These are phyloP conservation scores for Austrofundulus limnaeus DNA, from an alignment of 2,113 vertebrate species.

Conservation along the genomic window DNA sequence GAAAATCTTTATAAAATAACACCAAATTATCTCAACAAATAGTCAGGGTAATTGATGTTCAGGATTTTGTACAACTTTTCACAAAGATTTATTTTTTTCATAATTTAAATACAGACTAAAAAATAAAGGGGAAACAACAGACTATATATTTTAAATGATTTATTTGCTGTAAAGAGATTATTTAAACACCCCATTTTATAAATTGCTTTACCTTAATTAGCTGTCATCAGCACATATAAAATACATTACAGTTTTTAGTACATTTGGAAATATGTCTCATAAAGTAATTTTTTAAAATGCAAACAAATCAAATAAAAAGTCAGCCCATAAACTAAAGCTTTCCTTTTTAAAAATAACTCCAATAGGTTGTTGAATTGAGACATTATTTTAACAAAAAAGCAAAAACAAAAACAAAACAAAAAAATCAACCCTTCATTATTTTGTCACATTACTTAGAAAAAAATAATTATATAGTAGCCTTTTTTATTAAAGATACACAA, in stretches of 20 bases:
- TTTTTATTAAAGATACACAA: too few relatives aligned
- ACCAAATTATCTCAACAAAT: too few relatives aligned
- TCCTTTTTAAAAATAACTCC: not conserved
- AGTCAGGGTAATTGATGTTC: not conserved
- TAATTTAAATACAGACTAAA: too few relatives aligned
- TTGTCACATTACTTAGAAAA: not conserved
- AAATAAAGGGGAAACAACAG: too few relatives aligned
- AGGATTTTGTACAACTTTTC: not conserved
- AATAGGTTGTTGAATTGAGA: not conserved
- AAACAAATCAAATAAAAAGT: slow-evolving; percentile 1
- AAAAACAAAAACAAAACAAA: not conserved
- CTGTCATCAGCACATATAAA: not conserved
- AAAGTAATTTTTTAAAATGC: not conserved
- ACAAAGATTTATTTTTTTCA: too few relatives aligned
- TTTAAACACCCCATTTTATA: too few relatives aligned
- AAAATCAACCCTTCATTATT: not conserved
- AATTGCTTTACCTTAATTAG: too few relatives aligned
- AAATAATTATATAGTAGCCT: slow-evolving; percentile 3
- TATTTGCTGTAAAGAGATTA: too few relatives aligned
- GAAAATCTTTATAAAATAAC: too few relatives aligned
- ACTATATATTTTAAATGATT: too few relatives aligned
- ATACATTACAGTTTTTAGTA: not conserved
- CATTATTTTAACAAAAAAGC: not conserved
- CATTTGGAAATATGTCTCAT: not conserved
- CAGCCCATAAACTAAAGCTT: not conserved